phyloP scores from a whole-genome alignment of 2,113 vertebrate genomes.

The human (Homo sapiens) region DNA sequence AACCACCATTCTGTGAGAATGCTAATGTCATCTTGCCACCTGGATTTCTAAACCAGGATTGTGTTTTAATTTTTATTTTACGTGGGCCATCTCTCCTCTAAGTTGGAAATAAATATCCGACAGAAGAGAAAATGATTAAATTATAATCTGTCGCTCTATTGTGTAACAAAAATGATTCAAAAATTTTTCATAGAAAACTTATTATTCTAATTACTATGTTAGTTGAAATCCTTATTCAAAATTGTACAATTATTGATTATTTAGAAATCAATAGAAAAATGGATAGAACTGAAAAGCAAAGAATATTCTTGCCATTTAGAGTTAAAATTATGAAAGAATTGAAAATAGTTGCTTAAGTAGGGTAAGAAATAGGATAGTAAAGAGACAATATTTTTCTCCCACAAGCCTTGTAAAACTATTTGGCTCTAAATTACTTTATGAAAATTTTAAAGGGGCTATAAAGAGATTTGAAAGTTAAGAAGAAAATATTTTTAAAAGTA shows the following conservation, averaged over 20 bases:
- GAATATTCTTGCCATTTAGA: neutral
- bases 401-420: neutral
- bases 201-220: neutral
- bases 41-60: slow-evolving; percentile 2
- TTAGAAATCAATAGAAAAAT: slow-evolving; percentile 1
- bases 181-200: neutral
- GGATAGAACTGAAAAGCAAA: neutral
- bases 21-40: neutral
- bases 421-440: neutral
- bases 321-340: slow-evolving; percentile 4
- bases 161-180: neutral
- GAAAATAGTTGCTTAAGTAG: neutral
- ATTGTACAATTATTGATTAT: neutral
- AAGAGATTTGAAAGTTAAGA: neutral
- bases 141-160: neutral
- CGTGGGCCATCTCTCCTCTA: neutral
- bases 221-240: neutral
- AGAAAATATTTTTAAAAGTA: neutral
- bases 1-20: neutral
- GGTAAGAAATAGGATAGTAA: neutral
- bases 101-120: slow-evolving; percentile 8
- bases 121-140: neutral
- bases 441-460: neutral
- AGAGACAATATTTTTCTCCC: neutral
- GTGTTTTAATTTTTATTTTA: neutral